Evolutionary conservation across 2,888 invertebrate genomes (phyloP).

Genomic region (Philereme vetulata): DNA sequence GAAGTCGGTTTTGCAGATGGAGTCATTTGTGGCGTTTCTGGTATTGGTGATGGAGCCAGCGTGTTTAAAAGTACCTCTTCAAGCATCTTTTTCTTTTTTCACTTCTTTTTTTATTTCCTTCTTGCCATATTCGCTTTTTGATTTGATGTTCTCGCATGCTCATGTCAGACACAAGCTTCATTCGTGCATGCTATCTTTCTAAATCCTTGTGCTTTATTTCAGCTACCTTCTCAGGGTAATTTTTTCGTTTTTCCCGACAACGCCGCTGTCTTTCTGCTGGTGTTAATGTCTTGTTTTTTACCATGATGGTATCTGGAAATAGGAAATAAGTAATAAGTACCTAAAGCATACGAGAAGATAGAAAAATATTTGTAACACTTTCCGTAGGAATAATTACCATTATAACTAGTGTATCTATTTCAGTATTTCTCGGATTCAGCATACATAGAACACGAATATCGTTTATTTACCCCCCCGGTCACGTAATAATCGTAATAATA

Average conservation of each 20-base stretch:
- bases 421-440: background rate
- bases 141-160: slow-evolving; percentile 37
- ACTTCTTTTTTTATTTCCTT: slow-evolving; percentile 35
- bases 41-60: slow-evolving; percentile 4
- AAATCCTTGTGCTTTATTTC: slow-evolving; percentile 39
- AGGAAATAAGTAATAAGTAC: slow-evolving; percentile 16
- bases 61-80: slow-evolving; percentile 27
- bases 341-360: slow-evolving; percentile 5
- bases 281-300: slow-evolving; percentile 34
- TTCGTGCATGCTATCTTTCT: slow-evolving; percentile 40
- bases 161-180: slow-evolving; percentile 42
- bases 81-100: slow-evolving; percentile 33
- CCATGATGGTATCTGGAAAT: slow-evolving; percentile 28
- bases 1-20: slow-evolving; percentile 12
- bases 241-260: slow-evolving; percentile 38
- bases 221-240: slow-evolving; percentile 38
- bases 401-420: slow-evolving; percentile 8
- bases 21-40: slow-evolving; percentile 6
- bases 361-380: slow-evolving; percentile 4
- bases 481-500: slow-evolving; percentile 20
- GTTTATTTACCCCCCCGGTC: slow-evolving; percentile 13
- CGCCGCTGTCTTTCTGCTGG: slow-evolving; percentile 35
- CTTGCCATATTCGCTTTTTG: slow-evolving; percentile 31
- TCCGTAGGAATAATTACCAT: slow-evolving; percentile 4
- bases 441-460: background rate